Conservation (phyloP, 2,888 invertebrate genomes). For the Plagodis dolabraria region DNA sequence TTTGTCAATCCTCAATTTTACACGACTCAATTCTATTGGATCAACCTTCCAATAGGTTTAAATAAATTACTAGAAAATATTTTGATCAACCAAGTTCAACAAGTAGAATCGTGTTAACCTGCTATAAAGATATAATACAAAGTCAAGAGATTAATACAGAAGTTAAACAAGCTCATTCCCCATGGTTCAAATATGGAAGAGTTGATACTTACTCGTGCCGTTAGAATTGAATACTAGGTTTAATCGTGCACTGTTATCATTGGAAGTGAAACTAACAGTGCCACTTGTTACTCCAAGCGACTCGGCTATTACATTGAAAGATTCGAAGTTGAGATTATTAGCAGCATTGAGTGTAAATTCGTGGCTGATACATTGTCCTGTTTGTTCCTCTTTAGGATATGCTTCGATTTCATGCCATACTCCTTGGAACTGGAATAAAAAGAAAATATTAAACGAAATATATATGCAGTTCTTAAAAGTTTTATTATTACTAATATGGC, state of each 20-base stretch:
- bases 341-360: conserved; percentile 29
- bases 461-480: too few species aligned
- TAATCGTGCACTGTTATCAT: conserved; percentile 34
- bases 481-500: too few species aligned
- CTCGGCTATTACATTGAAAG: conserved; percentile 43
- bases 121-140: too few species aligned
- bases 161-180: too few species aligned
- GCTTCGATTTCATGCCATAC: conserved; percentile 47
- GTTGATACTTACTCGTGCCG: conserved; percentile 31
- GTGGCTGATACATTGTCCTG: conserved; percentile 47
- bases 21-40: too few species aligned
- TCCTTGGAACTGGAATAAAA: conserved; percentile 37
- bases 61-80: too few species aligned
- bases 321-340: conserved; percentile 35
- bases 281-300: conserved; percentile 39
- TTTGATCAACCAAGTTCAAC: too few species aligned
- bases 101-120: too few species aligned
- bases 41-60: too few species aligned
- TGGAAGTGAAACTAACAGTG: conserved; percentile 29
- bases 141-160: too few species aligned
- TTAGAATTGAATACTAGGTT: conserved; percentile 24
- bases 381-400: conserved; percentile 44
- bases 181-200: too few species aligned
- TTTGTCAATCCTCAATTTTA: too few species aligned
- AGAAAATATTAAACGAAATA: neutral